Base-by-base conservation (phyloP, 92 coral and sea anemone species). In the Pocillopora grandis region DNA sequence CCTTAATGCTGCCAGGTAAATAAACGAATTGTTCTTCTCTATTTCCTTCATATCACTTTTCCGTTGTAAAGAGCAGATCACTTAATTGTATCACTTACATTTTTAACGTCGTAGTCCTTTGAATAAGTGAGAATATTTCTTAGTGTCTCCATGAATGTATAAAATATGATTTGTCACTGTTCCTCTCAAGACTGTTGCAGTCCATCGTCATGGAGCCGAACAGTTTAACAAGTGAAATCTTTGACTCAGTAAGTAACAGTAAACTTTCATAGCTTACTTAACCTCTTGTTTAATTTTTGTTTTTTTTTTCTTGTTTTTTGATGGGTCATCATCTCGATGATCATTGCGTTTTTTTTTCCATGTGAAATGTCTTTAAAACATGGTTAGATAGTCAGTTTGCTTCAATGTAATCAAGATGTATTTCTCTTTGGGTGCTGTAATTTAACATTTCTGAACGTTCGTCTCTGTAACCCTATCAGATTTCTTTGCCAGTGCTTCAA, bases 1-100 rank as follows among this genome's bases (percentile, higher is more conserved):
- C 61, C 88, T 96, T 35, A 94, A 92, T 58, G 93, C 92, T n/a
- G 88, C 95, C 27, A 96, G 95, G 98, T 96, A 94, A 61, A 21
- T 48, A 19, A 9, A 48, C 6, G 57, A 48, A 52, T 15, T 18
- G 12, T 27, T 67, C 17, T 31, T 6, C 9, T 48, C 0, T 18
- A 66, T 27, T 27, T 1, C 31, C 31, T 27, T 27, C 31, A 27
- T 27, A 27, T 27, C 31, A 27, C 31, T 27, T 27, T 27, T 27
- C 31, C 1, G 31, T 27, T 27, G 31, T 27, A 27, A 27, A 27
- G 31, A 27, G 31, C 31, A 27, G 31, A 1, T 27, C 31, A 27
- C 31, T 27, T 27, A 27, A 27, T 27, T 27, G 31, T 27, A 27
- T 27, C 31, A 27, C 31, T 27, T 27, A 27, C 31, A 27, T 27